Evolutionary conservation across 2,888 invertebrate species (phyloP).

Genomic region (Ectemnius cavifrons): DNA sequence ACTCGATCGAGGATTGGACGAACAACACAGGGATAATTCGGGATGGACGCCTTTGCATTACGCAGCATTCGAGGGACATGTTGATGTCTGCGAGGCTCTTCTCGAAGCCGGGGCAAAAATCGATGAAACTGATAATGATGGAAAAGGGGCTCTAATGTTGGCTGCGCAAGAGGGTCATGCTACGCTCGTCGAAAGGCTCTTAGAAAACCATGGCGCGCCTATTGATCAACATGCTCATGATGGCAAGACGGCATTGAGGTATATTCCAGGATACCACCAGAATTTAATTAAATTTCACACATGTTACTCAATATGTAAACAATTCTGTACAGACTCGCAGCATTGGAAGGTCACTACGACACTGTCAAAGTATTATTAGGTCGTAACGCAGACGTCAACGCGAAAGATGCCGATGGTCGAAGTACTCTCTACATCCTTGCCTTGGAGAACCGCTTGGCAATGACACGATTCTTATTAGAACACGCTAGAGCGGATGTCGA

Average conservation of each 20-base stretch:
- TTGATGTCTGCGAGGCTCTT: conserved; percentile 88
- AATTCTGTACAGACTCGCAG: conserved; percentile 82
- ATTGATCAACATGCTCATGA: conserved; percentile 93
- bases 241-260: conserved; percentile 92
- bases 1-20: conserved; percentile 91
- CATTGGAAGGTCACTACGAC: conserved; percentile 91
- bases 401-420: conserved; percentile 94
- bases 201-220: conserved; percentile 88
- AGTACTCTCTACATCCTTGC: conserved; percentile 95
- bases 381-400: conserved; percentile 90
- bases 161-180: conserved; percentile 94
- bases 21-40: conserved; percentile 93
- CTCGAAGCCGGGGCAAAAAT: conserved; percentile 93
- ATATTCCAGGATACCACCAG: conserved; percentile 15
- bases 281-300: too few relatives aligned
- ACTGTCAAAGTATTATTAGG: conserved; percentile 85
- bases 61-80: conserved; percentile 95
- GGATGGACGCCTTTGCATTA: conserved; percentile 99
- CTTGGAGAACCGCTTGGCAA: conserved; percentile 90
- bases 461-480: conserved; percentile 89
- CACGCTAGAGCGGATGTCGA: conserved; percentile 90
- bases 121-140: conserved; percentile 94
- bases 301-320: conserved; percentile 5
- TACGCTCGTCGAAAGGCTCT: conserved; percentile 82
- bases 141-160: conserved; percentile 91